phyloP scores from a whole-genome alignment of 2,113 vertebrate genomes.

The Menidia beryllina region DNA sequence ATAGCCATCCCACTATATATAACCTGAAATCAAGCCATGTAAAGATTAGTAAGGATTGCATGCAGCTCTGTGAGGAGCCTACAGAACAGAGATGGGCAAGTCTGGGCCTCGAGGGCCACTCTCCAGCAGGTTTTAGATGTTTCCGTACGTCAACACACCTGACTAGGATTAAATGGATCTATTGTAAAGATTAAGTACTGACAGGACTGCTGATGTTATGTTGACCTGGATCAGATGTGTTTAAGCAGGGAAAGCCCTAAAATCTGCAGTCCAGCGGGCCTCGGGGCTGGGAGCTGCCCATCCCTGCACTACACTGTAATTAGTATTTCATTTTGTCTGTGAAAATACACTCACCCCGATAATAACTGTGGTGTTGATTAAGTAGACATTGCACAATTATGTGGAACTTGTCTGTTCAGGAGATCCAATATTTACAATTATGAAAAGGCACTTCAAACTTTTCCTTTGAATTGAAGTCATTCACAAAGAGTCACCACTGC shows the following conservation, averaged over 20 bases:
- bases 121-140: too few relatives aligned
- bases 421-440: not conserved
- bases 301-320: not conserved
- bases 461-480: not conserved
- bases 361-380: constrained; percentile 8
- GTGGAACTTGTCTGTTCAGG: not conserved
- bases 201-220: too few relatives aligned
- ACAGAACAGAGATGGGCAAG: too few relatives aligned
- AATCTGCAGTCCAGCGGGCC: too few relatives aligned
- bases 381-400: constrained; percentile 4
- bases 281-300: too few relatives aligned
- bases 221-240: too few relatives aligned
- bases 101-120: too few relatives aligned
- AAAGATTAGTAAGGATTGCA: constrained; percentile 11
- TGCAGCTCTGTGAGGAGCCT: not conserved
- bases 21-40: constrained; percentile 32
- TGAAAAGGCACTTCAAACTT: constrained; percentile 2
- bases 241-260: too few relatives aligned
- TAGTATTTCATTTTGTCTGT: constrained; percentile 18
- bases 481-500: constrained; percentile 9
- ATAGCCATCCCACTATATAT: constrained; percentile 2
- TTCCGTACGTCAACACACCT: too few relatives aligned
- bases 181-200: too few relatives aligned
- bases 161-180: too few relatives aligned
- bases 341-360: constrained; percentile 7